These are phyloP conservation scores for Archaeoteleia sp. DNA, from an alignment of 2,888 invertebrate species.

Conservation along the genomic window DNA sequence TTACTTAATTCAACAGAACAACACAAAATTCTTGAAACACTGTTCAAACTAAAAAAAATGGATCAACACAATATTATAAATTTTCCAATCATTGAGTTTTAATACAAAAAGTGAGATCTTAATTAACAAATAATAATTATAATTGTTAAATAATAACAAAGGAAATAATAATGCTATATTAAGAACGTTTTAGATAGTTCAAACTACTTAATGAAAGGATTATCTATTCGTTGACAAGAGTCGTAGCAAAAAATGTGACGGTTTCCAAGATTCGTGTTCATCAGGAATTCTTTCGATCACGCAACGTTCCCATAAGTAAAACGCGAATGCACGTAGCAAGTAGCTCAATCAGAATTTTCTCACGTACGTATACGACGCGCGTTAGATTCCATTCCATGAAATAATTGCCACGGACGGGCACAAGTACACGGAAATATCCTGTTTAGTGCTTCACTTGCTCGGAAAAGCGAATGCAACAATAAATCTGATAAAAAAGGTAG, in stretches of 20 bases:
- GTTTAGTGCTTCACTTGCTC: constrained; percentile 7
- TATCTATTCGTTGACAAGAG: too few species aligned
- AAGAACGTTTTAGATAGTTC: neutral
- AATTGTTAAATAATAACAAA: too few species aligned
- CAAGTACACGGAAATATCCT: constrained; percentile 38
- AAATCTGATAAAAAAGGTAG: constrained; percentile 34
- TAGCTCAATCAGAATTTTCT: constrained; percentile 62
- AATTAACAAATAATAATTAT: too few species aligned
- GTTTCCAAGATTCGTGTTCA: neutral
- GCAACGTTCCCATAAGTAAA: constrained; percentile 51
- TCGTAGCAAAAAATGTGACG: too few species aligned
- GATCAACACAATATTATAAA: too few species aligned
- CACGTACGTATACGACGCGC: constrained; percentile 62
- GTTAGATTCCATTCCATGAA: constrained; percentile 67
- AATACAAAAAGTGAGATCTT: too few species aligned
- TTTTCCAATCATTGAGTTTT: too few species aligned
- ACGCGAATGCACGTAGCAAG: constrained; percentile 32
- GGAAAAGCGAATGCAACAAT: constrained; percentile 25
- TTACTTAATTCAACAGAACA: too few species aligned
- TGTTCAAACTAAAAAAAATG: too few species aligned
- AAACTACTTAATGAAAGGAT: too few species aligned
- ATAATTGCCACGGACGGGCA: constrained; percentile 49
- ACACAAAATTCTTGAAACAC: too few species aligned
- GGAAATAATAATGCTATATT: neutral
- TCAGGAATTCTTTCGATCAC: constrained; percentile 30